These are phyloP conservation scores for Lasioglossum marginatum DNA, from an alignment of 2,888 invertebrate genomes.

Conservation along the genomic window DNA sequence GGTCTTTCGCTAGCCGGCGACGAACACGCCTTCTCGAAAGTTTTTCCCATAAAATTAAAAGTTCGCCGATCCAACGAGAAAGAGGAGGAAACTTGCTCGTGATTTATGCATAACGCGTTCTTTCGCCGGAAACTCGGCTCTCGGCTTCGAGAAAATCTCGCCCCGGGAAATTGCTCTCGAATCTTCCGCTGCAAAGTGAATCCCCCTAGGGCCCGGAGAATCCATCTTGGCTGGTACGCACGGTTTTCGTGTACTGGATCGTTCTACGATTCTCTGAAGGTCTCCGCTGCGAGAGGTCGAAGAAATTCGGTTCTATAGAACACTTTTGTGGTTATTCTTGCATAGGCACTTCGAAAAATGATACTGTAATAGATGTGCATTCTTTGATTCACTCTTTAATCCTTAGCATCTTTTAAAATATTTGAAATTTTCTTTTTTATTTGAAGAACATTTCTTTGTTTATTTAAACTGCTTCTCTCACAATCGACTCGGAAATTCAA, in stretches of 20 bases:
- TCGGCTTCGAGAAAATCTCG: not conserved
- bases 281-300: not conserved
- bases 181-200: not conserved
- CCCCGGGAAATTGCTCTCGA: conserved; percentile 12
- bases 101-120: conserved; percentile 12
- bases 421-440: no score
- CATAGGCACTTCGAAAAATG: no score
- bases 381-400: no score
- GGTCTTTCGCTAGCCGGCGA: not conserved
- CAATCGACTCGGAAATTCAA: no score
- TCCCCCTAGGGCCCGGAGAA: not conserved
- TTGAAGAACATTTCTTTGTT: no score
- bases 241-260: not conserved
- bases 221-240: not conserved
- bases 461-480: no score
- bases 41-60: conserved; percentile 8
- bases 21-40: not conserved
- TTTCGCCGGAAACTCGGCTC: not conserved
- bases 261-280: not conserved
- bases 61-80: not conserved
- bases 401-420: no score
- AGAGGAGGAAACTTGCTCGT: not conserved
- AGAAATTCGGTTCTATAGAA: not conserved
- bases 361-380: no score
- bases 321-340: not conserved